Conservation (phyloP, 1,140 invertebrate species). For the Bradynema listronoti region DNA sequence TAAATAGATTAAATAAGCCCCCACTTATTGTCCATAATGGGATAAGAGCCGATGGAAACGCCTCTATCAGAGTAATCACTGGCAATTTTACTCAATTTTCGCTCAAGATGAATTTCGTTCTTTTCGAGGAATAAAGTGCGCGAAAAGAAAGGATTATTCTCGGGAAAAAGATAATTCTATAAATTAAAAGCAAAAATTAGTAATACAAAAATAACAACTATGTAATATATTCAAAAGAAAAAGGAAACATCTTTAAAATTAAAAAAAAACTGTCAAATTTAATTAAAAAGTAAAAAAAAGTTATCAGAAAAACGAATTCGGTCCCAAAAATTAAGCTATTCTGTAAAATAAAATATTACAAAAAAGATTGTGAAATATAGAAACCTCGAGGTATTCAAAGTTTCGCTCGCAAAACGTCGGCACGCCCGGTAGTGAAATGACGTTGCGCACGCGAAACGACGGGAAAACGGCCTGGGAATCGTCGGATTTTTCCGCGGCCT, state of each 20-base stretch:
- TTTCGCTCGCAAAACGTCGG: conserved; percentile 65
- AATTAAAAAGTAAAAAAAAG: background rate
- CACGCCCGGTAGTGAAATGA: conserved; percentile 73
- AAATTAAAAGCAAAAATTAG: too few relatives aligned
- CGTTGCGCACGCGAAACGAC: conserved; percentile 68
- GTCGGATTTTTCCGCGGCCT: conserved; percentile 31
- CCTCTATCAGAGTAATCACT: conserved; percentile 61
- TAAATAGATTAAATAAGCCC: background rate
- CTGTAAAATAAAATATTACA: background rate
- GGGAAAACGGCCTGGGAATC: conserved; percentile 63
- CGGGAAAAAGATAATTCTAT: conserved; percentile 45
- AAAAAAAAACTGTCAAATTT: conserved; percentile 1
- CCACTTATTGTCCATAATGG: conserved; percentile 61
- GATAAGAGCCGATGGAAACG: conserved; percentile 69
- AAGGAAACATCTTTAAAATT: too few relatives aligned
- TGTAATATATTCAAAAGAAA: too few relatives aligned
- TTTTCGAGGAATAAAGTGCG: conserved; percentile 62
- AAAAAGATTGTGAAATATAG: background rate
- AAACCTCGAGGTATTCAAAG: conserved; percentile 62
- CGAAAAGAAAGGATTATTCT: conserved; percentile 58
- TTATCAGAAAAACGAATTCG: background rate
- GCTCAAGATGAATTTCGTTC: conserved; percentile 64
- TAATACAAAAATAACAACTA: too few relatives aligned
- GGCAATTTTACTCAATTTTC: conserved; percentile 61
- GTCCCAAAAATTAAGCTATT: background rate